Conservation (phyloP, 37 sponge, comb jelly and placozoan genomes). For the Cladorhizidae sp. region DNA sequence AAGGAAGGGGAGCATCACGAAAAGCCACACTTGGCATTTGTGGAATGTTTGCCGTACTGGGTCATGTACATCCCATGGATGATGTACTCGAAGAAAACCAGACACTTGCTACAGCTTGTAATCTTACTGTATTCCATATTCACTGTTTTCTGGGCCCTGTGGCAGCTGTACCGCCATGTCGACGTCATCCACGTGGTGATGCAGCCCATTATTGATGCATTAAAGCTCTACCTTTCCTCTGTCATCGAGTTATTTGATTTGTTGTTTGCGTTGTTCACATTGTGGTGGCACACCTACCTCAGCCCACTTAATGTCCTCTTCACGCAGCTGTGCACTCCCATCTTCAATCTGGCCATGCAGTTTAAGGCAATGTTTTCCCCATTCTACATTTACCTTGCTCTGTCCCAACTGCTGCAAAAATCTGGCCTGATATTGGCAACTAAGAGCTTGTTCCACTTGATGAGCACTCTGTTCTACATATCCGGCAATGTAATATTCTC, state of each 20-base stretch:
- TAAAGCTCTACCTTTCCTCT: conserved; percentile 43
- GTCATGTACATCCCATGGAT: conserved; percentile 72
- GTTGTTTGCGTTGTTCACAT: conserved; percentile 49
- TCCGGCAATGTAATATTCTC: neutral
- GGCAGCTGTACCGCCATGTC: conserved; percentile 90
- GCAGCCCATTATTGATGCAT: conserved; percentile 49
- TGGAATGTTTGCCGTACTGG: conserved; percentile 78
- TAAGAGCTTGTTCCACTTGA: conserved; percentile 1
- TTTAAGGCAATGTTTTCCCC: conserved; percentile 15
- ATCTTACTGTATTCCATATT: conserved; percentile 68
- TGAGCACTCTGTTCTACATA: neutral
- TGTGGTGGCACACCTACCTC: conserved; percentile 47
- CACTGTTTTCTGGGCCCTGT: conserved; percentile 79
- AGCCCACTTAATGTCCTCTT: conserved; percentile 63
- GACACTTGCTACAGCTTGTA: conserved; percentile 48
- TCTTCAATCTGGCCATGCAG: neutral
- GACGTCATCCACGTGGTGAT: conserved; percentile 64
- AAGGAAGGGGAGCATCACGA: neutral
- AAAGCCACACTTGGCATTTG: conserved; percentile 18
- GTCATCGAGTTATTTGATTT: conserved; percentile 46
- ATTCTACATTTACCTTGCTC: neutral
- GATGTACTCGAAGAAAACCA: conserved; percentile 59
- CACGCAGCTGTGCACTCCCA: conserved; percentile 27
- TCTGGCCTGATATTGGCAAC: conserved; percentile 1
- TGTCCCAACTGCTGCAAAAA: conserved; percentile 12